A percentile compares a stretch with the other conserved stretches of the same genome.
Conservation (phyloP, 2,797 vertebrate genomes). For the Cuculus canorus region DNA sequence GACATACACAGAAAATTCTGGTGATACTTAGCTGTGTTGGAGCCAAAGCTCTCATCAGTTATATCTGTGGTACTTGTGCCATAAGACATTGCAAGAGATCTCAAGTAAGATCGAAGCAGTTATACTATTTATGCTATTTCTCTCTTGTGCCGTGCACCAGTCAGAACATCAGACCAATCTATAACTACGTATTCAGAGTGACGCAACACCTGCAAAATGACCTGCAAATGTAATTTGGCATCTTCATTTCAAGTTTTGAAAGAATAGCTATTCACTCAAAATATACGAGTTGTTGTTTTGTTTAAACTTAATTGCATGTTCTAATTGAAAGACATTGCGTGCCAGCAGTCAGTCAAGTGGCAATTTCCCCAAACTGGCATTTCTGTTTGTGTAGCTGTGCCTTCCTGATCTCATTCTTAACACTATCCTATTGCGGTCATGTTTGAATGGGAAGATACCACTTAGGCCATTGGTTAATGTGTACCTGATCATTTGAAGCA, state of each 20-base stretch:
- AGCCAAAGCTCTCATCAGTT: conserved; percentile 26
- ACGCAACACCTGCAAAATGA: neutral
- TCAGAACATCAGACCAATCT: neutral
- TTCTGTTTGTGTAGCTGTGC: neutral
- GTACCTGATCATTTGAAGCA: neutral
- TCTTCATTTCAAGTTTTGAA: neutral
- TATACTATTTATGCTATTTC: neutral
- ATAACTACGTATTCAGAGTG: neutral
- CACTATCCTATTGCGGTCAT: neutral
- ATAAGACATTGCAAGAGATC: neutral
- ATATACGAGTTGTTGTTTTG: neutral
- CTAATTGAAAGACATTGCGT: neutral
- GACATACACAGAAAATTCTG: neutral
- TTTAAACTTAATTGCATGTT: neutral
- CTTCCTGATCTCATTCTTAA: neutral
- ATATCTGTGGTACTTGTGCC: neutral
- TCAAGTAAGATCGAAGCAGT: neutral
- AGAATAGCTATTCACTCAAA: neutral
- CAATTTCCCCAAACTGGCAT: neutral
- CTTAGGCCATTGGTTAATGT: neutral
- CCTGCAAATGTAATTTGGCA: neutral
- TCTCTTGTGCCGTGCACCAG: neutral
- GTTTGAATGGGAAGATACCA: neutral
- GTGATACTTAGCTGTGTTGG: neutral
- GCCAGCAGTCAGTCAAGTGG: neutral